phyloP scores from a whole-genome alignment of 2,888 invertebrate species.

The Andrena chrysosceles region DNA sequence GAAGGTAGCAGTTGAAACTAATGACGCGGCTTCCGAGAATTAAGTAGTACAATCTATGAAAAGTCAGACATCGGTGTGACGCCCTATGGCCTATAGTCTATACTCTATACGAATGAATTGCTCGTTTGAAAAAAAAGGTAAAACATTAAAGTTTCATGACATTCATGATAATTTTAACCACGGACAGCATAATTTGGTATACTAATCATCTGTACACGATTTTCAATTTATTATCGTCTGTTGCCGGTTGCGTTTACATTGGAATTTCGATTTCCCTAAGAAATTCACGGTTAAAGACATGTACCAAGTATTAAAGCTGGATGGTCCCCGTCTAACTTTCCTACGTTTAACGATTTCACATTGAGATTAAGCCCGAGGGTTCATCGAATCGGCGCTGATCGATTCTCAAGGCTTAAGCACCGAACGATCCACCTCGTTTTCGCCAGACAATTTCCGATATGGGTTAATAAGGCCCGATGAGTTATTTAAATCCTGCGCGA shows the following conservation, averaged over 20 bases:
- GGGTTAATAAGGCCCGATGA: slow-evolving; percentile 30
- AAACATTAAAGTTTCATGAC: not conserved
- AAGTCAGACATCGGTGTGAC: not conserved
- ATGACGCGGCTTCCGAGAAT: not conserved
- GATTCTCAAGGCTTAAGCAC: not conserved
- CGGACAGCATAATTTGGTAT: not conserved
- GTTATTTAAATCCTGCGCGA: slow-evolving; percentile 42
- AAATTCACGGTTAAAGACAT: not conserved
- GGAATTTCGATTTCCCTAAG: not conserved
- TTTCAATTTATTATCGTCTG: not conserved
- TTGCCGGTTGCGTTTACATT: not conserved
- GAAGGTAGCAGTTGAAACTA: not conserved
- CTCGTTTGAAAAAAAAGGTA: not conserved
- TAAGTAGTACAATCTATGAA: slow-evolving; percentile 1
- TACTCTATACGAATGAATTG: not conserved
- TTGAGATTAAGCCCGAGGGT: not conserved
- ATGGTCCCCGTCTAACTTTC: not conserved
- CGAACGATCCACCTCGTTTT: slow-evolving; percentile 20
- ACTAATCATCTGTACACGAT: not conserved
- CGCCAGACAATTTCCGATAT: not conserved
- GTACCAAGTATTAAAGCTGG: not conserved
- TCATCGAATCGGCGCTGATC: slow-evolving; percentile 1
- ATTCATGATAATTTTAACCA: not conserved
- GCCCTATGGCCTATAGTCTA: no score
- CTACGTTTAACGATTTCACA: not conserved